Evolutionary conservation across 2,797 vertebrate species (phyloP), one percentile per base, ranked within the genome.

Genomic region (Hemitrygon akajei): DNA sequence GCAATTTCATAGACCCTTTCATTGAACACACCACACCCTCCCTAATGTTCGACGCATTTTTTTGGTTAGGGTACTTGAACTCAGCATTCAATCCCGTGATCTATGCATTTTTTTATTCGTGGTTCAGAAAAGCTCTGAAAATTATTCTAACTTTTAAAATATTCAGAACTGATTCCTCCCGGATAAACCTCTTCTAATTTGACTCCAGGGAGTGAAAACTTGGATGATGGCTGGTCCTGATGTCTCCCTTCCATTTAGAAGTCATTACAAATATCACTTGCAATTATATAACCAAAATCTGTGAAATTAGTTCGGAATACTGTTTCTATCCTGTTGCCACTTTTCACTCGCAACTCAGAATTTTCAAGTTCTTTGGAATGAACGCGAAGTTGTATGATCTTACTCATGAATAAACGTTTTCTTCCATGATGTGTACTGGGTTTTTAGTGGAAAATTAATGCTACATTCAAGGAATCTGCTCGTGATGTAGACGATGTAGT

Each of bases 51-150:
- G 94, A 94, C 63, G 56, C 75, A 2, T 86, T 94, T n/a, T 87
- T 94, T 58, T 94, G 94, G 94, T 77, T 94, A 11, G 95, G 95
- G 7, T 94, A 94, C 56, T 93, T 92, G 22, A 95, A 95, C 77
- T 95, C 95, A 9, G 87, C 93, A 16, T 92, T 89, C 27, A 94
- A 95, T 73, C 95, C 95, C 1, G 76, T 95, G n/a, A 91, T 95
- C 10, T 95, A 94, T 93, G 94, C 82, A 22, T 94, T 94, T 86
- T 95, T 95, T 91, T 94, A 94, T 84, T 94, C 91, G 37, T 94
- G 95, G 94, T 95, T 95, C 75, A 93, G 94, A 37, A 94, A 94
- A 76, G 93, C 94, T 16, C 94, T 94, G 7, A 93, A 79, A 94
- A 89, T 73, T 22, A 93, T 94, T 69, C 66, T 94, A 56, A 94